Evolutionary conservation across 2,888 invertebrate species (phyloP), one percentile per base, ranked within the genome.

Genomic region (Dromius quadrimaculatus): DNA sequence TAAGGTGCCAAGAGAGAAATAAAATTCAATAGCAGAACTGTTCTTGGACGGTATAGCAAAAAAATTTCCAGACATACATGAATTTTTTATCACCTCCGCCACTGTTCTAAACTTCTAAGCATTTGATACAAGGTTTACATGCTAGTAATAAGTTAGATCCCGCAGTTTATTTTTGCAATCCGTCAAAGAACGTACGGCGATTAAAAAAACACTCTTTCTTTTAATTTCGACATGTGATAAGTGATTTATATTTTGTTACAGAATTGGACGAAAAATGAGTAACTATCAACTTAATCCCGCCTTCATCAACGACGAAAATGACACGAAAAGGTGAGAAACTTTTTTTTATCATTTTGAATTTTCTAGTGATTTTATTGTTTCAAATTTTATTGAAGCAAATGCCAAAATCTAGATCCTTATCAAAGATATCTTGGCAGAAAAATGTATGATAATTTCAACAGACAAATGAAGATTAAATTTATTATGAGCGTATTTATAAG

Each of bases 221-320:
- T 3, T 23, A 32, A 22, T 20, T 9, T 22, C 43, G 13, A 1
- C 6, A 61, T 38, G 50, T 50, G 47, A 13, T 32, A 11, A 13
- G 41, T 41, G 28, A 34, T 17, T 15, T 0, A 41, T 22, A 22
- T 47, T 23, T 64, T 50, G 20, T 65, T 22, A 20, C 64, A 47
- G 64, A 22, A 13, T 5, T 36, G 28, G 28, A 61, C 19, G 9
- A 2, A 63, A 70, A 54, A 76, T 76, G 72, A 85, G 82, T 59
- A 84, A 83, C 2, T 83, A 84, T 8, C 83, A 83, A 81, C 78
- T 84, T 76, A 86, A 86, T 76, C 85, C 85, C 0, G 85, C 84
- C 2, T 86, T 86, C 81, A 84, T 85, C 71, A 83, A 84, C 13
- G 85, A 86, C 77, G 85, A 86, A 74, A 82, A 83, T 71, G 76